These are phyloP conservation scores for Garrulus glandarius DNA, from an alignment of 2,797 vertebrate species.

Conservation along the genomic window DNA sequence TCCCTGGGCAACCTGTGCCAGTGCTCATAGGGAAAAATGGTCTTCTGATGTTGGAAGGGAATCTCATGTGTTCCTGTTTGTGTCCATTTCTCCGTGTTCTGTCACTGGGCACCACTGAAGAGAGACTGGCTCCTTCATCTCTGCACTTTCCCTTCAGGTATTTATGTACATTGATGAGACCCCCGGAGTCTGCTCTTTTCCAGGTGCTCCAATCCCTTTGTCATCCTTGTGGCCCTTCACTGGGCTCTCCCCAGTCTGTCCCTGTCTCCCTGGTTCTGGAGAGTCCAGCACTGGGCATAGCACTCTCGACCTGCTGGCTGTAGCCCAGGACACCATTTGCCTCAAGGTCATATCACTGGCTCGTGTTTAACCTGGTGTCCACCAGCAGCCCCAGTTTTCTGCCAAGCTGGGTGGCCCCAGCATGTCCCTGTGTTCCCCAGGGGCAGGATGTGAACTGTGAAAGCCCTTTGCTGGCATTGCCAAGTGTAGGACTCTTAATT, in stretches of 20 bases:
- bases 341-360: background rate
- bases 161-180: background rate
- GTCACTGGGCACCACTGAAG: background rate
- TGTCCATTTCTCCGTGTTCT: background rate
- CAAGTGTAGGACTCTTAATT: background rate
- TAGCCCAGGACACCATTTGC: accelerated
- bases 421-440: background rate
- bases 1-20: background rate
- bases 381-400: background rate
- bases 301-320: background rate
- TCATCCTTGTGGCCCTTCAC: background rate
- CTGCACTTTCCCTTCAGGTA: background rate
- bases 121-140: background rate
- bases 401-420: background rate
- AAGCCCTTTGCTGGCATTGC: background rate
- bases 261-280: background rate
- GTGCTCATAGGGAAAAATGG: background rate
- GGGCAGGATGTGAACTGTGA: background rate
- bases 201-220: background rate
- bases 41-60: background rate
- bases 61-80: background rate
- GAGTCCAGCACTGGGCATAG: background rate
- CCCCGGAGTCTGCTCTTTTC: background rate
- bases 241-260: background rate
- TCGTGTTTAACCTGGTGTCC: background rate